Evolutionary conservation across 2,888 invertebrate species (phyloP).

Genomic region (Synanthedon andrenaeformis): DNA sequence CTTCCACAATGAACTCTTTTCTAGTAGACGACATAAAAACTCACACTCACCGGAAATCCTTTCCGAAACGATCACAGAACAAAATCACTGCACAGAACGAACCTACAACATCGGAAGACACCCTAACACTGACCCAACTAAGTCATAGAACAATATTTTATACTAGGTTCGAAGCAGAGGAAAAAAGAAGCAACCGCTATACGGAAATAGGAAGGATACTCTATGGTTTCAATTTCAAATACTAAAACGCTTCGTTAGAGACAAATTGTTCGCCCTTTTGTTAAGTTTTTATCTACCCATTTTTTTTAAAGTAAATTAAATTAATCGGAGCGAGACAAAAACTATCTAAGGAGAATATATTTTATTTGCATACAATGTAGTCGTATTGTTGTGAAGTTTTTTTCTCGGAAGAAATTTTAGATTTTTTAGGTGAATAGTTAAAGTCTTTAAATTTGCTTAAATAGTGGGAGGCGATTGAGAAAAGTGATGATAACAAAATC

Average conservation of each 20-base stretch:
- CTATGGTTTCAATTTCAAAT: constrained; percentile 40
- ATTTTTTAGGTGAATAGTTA: too few relatives aligned
- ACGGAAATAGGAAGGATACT: constrained; percentile 61
- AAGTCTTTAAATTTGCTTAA: too few relatives aligned
- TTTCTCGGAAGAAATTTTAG: neutral
- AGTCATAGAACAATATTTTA: constrained; percentile 26
- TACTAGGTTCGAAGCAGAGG: constrained; percentile 29
- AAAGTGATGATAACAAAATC: too few relatives aligned
- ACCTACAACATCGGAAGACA: constrained; percentile 28
- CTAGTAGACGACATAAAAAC: too few relatives aligned
- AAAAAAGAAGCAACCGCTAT: constrained; percentile 36
- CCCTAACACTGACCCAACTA: constrained; percentile 33
- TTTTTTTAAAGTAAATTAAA: neutral
- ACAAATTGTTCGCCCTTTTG: constrained; percentile 53
- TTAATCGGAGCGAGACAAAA: neutral
- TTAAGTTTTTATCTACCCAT: constrained; percentile 16
- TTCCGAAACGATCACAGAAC: constrained; percentile 9
- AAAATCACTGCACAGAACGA: constrained; percentile 13
- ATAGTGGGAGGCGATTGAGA: too few relatives aligned
- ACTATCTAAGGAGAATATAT: neutral
- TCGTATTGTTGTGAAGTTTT: neutral
- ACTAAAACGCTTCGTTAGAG: constrained; percentile 47
- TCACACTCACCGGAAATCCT: constrained; percentile 9
- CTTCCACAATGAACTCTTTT: too few relatives aligned
- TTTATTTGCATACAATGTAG: neutral